These are phyloP conservation scores for Amblyornis subalaris DNA, from an alignment of 2,113 vertebrate genomes.

Conservation along the genomic window DNA sequence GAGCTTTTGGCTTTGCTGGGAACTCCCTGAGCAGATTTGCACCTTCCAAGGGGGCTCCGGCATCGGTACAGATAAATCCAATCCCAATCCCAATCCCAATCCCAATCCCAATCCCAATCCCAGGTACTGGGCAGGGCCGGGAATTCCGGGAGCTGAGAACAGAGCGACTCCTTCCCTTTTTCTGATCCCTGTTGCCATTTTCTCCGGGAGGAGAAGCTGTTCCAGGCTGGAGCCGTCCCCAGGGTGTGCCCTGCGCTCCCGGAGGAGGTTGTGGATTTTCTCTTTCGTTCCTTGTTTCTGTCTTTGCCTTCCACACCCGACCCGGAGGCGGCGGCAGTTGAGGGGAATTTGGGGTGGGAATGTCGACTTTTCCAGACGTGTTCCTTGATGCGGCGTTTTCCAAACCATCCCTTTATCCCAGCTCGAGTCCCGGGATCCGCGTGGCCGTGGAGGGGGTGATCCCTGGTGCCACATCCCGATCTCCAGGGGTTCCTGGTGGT, in stretches of 20 bases:
- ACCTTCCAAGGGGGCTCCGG: rapidly evolving
- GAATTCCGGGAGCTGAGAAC: background rate
- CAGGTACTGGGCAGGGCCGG: background rate
- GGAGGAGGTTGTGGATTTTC: background rate
- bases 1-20: background rate
- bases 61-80: background rate
- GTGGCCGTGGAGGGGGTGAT: background rate
- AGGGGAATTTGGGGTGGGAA: background rate
- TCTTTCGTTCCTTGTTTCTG: background rate
- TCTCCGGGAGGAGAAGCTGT: background rate
- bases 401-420: background rate
- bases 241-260: rapidly evolving
- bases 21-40: background rate
- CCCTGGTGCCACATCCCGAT: background rate
- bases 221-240: background rate
- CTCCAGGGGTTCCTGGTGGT: rapidly evolving
- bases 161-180: rapidly evolving
- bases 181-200: rapidly evolving
- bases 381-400: background rate
- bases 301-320: background rate
- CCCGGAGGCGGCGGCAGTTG: background rate
- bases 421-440: background rate
- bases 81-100: too few species aligned
- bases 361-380: background rate
- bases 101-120: background rate